Evolutionary conservation across 2,113 vertebrate species (phyloP), one percentile per base, ranked within the genome.

Genomic region (Heteronetta atricapilla): DNA sequence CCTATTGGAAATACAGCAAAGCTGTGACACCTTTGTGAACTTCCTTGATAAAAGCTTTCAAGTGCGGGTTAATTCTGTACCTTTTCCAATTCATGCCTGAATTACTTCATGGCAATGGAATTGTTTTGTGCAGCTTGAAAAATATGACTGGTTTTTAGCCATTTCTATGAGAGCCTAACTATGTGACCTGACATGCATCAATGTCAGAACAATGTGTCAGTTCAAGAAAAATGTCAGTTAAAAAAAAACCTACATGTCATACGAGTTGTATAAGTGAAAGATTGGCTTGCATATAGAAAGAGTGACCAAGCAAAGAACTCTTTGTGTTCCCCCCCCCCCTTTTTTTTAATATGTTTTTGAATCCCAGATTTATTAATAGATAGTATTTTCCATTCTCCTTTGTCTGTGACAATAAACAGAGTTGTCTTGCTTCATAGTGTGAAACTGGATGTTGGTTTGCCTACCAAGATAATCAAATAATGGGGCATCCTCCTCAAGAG

Each of bases 401-500:
- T 85, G 10, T 87, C 70, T 42, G 10, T 93, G 36, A 40, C 8
- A 64, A 3, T 29, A 60, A 84, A 33, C n/a, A 17, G 46, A 78
- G 38, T 55, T 28, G 4, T 44, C 56, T 81, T 77, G 10, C 25
- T 66, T 70, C 13, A 12, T 14, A 67, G 11, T 0, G 6, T 56
- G 56, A 70, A 77, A 59, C 7, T 72, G 20, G 52, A 80, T 2
- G 23, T 44, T 23, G 31, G n/a, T 63, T 59, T 1, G 31, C 58
- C 62, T 40, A 25, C 20, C 0, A 1, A 20, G 4, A 52, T 46
- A 62, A 74, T 11, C 0, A 0, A 76, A 56, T 69, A 62, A 82
- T 12, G 11, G 18, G 22, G 4, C 17, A 82, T 40, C 25, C 21
- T 82, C 10, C 33, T 66, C 19, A 73, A 44, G 22, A 59, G 23